phyloP scores from a whole-genome alignment of 2,888 invertebrate genomes.

The Salticus scenicus region DNA sequence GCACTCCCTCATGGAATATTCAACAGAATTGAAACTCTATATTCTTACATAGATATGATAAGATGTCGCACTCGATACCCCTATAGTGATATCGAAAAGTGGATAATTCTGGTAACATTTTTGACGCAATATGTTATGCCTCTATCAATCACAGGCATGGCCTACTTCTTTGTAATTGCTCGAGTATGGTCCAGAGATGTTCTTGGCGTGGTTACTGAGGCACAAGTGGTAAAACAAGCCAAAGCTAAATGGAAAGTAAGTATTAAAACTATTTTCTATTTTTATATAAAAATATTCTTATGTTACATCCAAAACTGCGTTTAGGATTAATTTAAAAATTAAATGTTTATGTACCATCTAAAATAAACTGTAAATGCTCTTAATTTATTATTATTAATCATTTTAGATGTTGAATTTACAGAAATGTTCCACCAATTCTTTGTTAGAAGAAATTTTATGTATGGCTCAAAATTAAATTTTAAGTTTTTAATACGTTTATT shows the following conservation, averaged over 20 bases:
- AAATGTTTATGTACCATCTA: too few relatives aligned
- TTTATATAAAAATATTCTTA: too few relatives aligned
- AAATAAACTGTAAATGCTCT: too few relatives aligned
- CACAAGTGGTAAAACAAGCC: slow-evolving; percentile 75
- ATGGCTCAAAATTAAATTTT: too few relatives aligned
- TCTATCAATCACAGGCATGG: slow-evolving; percentile 76
- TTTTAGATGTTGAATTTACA: too few relatives aligned
- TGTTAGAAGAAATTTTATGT: too few relatives aligned
- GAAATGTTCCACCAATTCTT: too few relatives aligned
- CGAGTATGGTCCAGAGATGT: slow-evolving; percentile 74
- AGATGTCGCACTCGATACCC: slow-evolving; percentile 63
- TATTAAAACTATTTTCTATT: too few relatives aligned
- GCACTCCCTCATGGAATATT: slow-evolving; percentile 76
- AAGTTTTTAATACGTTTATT: too few relatives aligned
- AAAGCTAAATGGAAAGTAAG: slow-evolving; percentile 75
- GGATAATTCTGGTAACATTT: slow-evolving; percentile 73
- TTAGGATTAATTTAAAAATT: too few relatives aligned
- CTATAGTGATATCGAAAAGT: slow-evolving; percentile 26
- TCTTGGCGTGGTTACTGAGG: slow-evolving; percentile 76
- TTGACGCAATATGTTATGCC: slow-evolving; percentile 77
- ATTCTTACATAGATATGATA: slow-evolving; percentile 31
- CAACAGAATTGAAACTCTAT: slow-evolving; percentile 36
- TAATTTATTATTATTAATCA: too few relatives aligned
- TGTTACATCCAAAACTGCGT: too few relatives aligned
- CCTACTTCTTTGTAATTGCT: slow-evolving; percentile 75